Base-by-base conservation (phyloP, 2,888 invertebrate species). In the Drosophila acutilabella region DNA sequence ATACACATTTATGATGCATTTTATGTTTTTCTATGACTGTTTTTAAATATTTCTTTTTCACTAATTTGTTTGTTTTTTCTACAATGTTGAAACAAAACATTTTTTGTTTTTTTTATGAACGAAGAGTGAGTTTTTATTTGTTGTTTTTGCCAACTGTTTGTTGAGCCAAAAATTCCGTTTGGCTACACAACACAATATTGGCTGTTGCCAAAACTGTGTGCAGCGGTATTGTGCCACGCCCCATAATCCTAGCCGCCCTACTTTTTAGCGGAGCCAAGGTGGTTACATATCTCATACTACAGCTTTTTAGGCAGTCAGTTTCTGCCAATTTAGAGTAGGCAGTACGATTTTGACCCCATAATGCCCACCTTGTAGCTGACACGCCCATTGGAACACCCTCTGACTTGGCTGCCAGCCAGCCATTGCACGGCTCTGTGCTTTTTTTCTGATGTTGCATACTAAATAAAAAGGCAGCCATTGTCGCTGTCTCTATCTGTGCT, bases 251-350 rank as follows among this genome's bases (percentile, higher is more conserved):
- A 8, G 36, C 13, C 36, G 13, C 7, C 41, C 26, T 26, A 7
- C 10, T 18, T 56, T 42, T 7, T 20, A 38, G 74, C 64, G 70
- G 48, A 74, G 75, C 79, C 78, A 75, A 75, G 74, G 78, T 73
- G 78, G 58, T 67, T 71, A 61, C 23, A 23, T 23, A 23, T 23
- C 23, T 23, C 76, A 71, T 54, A 53, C 56, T 26, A 58, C 48
- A 38, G 45, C n/a, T 30, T 45, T 50, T 30, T 74, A 5, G 30
- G 30, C 30, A 30, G 75, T 61, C 78, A 23, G 23, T 23, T 23
- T 23, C 58, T 81, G 81, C 86, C 81, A 81, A 88, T 88, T 56
- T 81, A 77, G 86, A 86, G 86, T 85, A 73, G 88, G 80, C 71
- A 73, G 68, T 59, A 26, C 56, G 53, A 56, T 47, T 58, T 36